A percentile compares a stretch with the other conserved stretches of the same genome.
These are phyloP conservation scores for Sisyra nigra DNA, from an alignment of 2,888 invertebrate genomes.

Conservation along the genomic window DNA sequence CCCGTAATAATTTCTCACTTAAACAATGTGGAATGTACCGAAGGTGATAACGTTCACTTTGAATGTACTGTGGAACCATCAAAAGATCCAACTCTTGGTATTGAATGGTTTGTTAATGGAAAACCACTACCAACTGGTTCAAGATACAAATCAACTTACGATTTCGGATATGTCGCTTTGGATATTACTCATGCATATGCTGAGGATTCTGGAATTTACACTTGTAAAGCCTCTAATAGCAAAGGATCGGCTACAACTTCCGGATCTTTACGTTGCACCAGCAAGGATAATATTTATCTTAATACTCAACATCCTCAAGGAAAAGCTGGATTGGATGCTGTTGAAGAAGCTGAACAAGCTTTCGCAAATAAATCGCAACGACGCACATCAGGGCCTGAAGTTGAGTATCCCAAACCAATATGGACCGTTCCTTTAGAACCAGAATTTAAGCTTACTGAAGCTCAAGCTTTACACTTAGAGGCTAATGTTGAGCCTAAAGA, in stretches of 20 bases:
- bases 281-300: constrained; percentile 60
- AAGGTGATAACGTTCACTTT: constrained; percentile 78
- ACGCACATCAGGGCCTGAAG: constrained; percentile 53
- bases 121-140: constrained; percentile 76
- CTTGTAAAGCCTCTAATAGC: constrained; percentile 76
- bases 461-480: constrained; percentile 78
- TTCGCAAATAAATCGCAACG: constrained; percentile 53
- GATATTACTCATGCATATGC: constrained; percentile 77
- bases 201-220: constrained; percentile 85
- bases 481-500: constrained; percentile 89
- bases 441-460: constrained; percentile 66
- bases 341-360: constrained; percentile 78
- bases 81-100: constrained; percentile 75
- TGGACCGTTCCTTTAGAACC: constrained; percentile 71
- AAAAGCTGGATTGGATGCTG: constrained; percentile 71
- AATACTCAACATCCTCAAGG: constrained; percentile 96
- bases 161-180: constrained; percentile 90
- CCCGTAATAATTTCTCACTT: constrained; percentile 84
- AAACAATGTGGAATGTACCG: constrained; percentile 76
- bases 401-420: constrained; percentile 66
- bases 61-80: constrained; percentile 87
- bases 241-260: constrained; percentile 84
- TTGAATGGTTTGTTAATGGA: constrained; percentile 93
- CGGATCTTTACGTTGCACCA: constrained; percentile 71
- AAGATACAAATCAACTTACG: constrained; percentile 82